Evolutionary conservation across 2,888 invertebrate species (phyloP).

Genomic region (Balanococcus diminutus): DNA sequence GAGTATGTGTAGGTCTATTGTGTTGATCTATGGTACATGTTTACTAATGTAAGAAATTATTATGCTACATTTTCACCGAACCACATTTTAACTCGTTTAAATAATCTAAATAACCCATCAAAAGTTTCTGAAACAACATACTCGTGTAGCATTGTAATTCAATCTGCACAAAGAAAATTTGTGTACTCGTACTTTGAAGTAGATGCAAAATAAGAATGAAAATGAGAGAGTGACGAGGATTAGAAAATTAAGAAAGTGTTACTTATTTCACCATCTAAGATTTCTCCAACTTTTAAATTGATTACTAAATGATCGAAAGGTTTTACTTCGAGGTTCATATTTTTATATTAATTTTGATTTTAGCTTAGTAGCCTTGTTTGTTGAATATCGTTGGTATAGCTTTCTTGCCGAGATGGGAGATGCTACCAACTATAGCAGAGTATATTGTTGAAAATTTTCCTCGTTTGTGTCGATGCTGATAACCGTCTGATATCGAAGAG

Average conservation of each 20-base stretch:
- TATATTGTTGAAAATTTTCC: too few species aligned
- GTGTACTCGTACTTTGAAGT: too few species aligned
- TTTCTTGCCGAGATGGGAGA: too few species aligned
- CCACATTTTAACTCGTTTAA: neutral
- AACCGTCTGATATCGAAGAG: too few species aligned
- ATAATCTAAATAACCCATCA: neutral
- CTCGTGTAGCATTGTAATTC: neutral
- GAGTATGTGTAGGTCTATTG: neutral
- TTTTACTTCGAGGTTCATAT: neutral
- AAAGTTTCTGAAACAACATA: neutral
- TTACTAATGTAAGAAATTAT: neutral
- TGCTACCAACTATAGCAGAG: too few species aligned
- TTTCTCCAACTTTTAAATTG: neutral
- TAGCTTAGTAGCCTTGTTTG: neutral
- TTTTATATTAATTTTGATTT: constrained; percentile 15
- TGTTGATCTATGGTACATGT: neutral
- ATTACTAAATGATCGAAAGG: neutral
- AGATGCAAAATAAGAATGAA: neutral
- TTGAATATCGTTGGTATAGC: too few species aligned
- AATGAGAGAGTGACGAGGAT: too few species aligned
- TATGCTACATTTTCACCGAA: neutral
- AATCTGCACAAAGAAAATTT: neutral
- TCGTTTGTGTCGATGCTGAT: too few species aligned
- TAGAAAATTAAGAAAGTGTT: neutral
- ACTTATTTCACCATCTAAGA: neutral